Percentiles rank a stretch among this genome's conserved stretches.
Conservation (phyloP, 1,140 invertebrate species). For the Homarus americanus region DNA sequence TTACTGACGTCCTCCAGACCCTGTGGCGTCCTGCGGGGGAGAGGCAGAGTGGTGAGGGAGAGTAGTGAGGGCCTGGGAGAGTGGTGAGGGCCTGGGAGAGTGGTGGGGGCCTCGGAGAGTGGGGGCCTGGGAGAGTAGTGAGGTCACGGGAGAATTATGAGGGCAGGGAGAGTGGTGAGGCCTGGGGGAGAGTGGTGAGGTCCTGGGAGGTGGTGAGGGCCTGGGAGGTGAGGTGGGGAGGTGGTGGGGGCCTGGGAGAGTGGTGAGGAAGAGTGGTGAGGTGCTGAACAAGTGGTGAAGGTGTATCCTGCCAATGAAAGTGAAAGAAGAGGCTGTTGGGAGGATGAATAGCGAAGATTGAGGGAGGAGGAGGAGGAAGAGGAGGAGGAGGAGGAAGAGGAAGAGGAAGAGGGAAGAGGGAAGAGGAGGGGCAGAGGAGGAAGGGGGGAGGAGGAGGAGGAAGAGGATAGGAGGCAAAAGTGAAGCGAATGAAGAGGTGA, state of each 20-base stretch:
- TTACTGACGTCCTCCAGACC: slow-evolving; percentile 95
- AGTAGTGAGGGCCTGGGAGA: too few relatives aligned
- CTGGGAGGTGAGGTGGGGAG: too few relatives aligned
- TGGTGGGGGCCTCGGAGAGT: background rate
- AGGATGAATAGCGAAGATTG: too few relatives aligned
- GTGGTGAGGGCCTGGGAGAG: too few relatives aligned
- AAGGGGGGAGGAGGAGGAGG: too few relatives aligned
- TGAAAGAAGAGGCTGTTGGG: background rate
- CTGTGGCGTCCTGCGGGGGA: slow-evolving; percentile 76
- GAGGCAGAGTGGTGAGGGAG: too few relatives aligned
- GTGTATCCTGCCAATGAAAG: too few relatives aligned
- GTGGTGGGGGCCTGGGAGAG: too few relatives aligned
- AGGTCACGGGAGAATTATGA: background rate
- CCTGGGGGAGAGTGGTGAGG: too few relatives aligned
- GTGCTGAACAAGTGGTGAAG: background rate
- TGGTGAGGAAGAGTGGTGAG: background rate
- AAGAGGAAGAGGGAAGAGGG: background rate
- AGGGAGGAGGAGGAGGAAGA: too few relatives aligned
- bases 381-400: background rate
- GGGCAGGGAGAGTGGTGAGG: background rate
- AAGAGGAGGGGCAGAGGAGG: too few relatives aligned
- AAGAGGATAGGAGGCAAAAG: background rate
- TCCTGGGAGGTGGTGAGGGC: too few relatives aligned
- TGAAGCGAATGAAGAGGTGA: background rate
- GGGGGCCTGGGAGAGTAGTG: background rate